Conservation (phyloP, 1,140 invertebrate genomes). For the Campoletis sonorensis region DNA sequence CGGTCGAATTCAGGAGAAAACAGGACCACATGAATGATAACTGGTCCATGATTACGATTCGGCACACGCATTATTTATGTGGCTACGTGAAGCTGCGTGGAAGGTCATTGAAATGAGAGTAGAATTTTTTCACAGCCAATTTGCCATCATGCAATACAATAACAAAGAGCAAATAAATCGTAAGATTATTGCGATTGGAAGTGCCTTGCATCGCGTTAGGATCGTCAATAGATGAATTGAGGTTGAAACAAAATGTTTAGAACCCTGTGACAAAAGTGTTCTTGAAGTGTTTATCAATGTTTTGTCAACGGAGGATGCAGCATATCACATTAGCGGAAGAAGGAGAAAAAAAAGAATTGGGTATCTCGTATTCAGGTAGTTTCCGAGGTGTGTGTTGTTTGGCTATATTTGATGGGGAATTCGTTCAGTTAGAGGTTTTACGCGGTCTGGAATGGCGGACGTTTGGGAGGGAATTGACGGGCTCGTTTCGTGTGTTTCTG, state of each 20-base stretch:
- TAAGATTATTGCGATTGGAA: too few species aligned
- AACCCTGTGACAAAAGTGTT: neutral
- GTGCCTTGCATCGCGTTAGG: too few species aligned
- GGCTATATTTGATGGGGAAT: constrained; percentile 29
- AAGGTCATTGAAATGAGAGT: neutral
- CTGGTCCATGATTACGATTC: neutral
- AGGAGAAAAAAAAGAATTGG: neutral
- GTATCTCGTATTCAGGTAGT: neutral
- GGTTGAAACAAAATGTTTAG: neutral
- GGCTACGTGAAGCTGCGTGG: neutral
- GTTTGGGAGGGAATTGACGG: constrained; percentile 3
- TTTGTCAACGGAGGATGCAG: too few species aligned
- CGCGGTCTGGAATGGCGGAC: constrained; percentile 19
- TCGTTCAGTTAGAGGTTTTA: constrained; percentile 50
- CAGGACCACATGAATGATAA: neutral
- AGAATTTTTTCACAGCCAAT: neutral
- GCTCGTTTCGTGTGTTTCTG: constrained; percentile 33
- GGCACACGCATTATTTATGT: too few species aligned
- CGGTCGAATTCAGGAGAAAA: constrained; percentile 21
- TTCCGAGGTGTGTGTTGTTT: neutral
- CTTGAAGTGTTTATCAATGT: neutral
- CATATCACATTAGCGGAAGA: neutral
- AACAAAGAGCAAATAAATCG: neutral
- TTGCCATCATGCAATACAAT: neutral
- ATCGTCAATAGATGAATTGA: neutral